phyloP scores from a whole-genome alignment of 1,140 invertebrate species.

The Bombus vancouverensis region DNA sequence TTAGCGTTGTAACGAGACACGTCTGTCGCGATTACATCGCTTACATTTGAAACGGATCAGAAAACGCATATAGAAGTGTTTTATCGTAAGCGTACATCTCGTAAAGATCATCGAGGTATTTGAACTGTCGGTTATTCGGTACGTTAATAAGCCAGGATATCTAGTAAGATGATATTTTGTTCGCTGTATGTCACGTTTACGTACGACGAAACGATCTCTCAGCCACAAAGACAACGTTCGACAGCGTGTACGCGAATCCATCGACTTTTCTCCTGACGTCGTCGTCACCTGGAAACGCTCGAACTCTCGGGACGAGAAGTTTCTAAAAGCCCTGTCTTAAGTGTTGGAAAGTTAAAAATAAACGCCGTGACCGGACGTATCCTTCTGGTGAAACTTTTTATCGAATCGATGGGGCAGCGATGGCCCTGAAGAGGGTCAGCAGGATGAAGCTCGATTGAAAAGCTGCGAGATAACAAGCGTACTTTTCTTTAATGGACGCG shows the following conservation, averaged over 20 bases:
- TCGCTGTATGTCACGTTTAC: background rate
- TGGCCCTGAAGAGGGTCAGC: background rate
- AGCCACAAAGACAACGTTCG: background rate
- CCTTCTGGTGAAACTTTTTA: slow-evolving; percentile 8
- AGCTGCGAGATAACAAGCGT: slow-evolving; percentile 5
- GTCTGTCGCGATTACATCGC: too few relatives aligned
- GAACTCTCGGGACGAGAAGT: background rate
- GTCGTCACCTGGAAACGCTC: slow-evolving; percentile 9
- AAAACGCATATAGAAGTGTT: too few relatives aligned
- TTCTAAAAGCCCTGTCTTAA: slow-evolving; percentile 22
- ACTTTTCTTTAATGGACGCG: background rate
- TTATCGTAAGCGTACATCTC: too few relatives aligned
- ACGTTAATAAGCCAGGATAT: too few relatives aligned
- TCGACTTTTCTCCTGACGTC: background rate
- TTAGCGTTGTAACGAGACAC: too few relatives aligned
- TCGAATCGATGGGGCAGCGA: background rate
- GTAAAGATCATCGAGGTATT: too few relatives aligned
- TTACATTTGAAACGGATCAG: too few relatives aligned
- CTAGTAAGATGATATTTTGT: too few relatives aligned
- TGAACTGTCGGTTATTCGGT: too few relatives aligned
- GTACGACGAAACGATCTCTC: background rate
- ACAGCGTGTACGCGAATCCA: background rate
- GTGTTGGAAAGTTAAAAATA: slow-evolving; percentile 40
- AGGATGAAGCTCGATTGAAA: background rate
- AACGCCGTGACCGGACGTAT: background rate